Evolutionary conservation across 2,797 vertebrate species (phyloP), one percentile per base, ranked within the genome.

Genomic region (Falco cherrug): DNA sequence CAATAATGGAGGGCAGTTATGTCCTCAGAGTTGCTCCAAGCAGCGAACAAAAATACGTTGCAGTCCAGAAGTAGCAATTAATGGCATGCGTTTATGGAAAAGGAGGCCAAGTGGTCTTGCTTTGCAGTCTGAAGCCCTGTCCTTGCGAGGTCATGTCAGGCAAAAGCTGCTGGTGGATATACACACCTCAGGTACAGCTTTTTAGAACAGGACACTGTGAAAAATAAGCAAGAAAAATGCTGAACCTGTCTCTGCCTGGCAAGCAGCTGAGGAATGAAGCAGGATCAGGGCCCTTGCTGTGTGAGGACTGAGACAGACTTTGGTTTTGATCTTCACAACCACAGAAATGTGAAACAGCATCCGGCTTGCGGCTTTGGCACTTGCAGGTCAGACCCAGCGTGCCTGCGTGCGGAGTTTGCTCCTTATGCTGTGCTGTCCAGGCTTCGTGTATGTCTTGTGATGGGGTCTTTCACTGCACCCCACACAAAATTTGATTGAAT

Each of bases 21-120:
- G 35, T 68, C 71, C 89, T 91, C 81, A 1, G 54, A 69, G 65
- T 28, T 14, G 65, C 91, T 95, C 80, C 29, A 18, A 88, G 93
- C 91, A 57, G 53, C 0, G 4, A 81, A 67, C 45, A 78, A 47
- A 94, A 92, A 77, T 68, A 35, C 4, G 10, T 80, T 31, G 8
- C 11, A 12, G 35, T n/a, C 69, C 56, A 37, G 41, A 45, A 81
- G 57, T 4, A 76, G 87, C 73, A 76, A 17, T 88, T 93, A 95
- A 65, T 39, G 75, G 68, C 2, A 4, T 35, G 54, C 9, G 3
- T 61, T 61, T 71, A 5, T 33, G 68, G 54, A 47, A 86, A 81
- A 92, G n/a, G 73, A 92, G 65, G 73, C 24, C 47, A 59, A 54
- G 63, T 13, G 65, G 47, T 75, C 19, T 64, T 43, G 57, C 79